These are phyloP conservation scores for Picathartes gymnocephalus DNA, from an alignment of 2,113 vertebrate genomes.

Conservation along the genomic window DNA sequence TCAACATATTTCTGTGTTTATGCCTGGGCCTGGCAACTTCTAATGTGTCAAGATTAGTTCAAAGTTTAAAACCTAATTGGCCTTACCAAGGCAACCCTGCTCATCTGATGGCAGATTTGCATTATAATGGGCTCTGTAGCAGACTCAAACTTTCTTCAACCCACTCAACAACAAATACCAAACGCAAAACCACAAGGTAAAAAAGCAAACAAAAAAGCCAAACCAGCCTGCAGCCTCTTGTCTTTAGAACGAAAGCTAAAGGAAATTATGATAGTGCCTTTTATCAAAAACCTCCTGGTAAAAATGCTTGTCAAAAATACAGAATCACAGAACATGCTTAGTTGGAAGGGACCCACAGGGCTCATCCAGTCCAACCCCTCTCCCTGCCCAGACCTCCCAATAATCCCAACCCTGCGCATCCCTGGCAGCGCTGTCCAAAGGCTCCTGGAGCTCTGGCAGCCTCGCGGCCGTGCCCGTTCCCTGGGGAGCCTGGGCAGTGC, in stretches of 20 bases:
- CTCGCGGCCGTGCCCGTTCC: not conserved
- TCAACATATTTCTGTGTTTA: not conserved
- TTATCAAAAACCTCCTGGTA: not conserved
- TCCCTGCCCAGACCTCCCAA: not conserved
- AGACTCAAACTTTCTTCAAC: not conserved
- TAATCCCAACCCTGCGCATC: not conserved
- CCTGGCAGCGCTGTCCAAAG: fast-evolving
- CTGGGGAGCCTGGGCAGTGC: not conserved
- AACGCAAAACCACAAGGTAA: not conserved
- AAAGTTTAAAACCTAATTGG: not conserved
- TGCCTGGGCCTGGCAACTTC: not conserved
- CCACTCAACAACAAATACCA: not conserved
- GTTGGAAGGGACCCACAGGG: not conserved
- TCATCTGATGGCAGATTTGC: not conserved
- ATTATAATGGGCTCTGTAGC: not conserved
- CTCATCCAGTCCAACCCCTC: not conserved
- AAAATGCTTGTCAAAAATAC: not conserved
- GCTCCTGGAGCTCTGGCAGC: not conserved
- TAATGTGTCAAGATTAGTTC: not conserved
- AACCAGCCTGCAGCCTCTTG: not conserved
- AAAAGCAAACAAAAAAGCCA: not conserved
- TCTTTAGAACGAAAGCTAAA: not conserved
- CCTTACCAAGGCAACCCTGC: not conserved
- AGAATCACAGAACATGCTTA: not conserved
- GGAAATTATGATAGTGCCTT: not conserved